Evolutionary conservation across 2,113 vertebrate genomes (phyloP).

Genomic region (Morone saxatilis): DNA sequence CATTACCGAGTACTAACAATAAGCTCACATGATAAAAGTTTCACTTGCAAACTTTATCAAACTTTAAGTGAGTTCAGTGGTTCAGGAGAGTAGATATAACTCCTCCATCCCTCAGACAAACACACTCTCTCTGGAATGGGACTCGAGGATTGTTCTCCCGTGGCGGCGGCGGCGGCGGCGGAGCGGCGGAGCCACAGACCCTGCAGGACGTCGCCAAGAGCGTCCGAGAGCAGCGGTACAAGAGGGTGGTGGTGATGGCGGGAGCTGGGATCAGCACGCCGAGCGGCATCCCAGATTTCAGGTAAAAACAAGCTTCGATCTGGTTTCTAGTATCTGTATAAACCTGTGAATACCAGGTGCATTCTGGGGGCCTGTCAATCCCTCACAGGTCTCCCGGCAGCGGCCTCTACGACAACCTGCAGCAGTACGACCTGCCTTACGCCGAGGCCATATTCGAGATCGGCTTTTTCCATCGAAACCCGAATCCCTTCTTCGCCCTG

Average conservation of each 20-base stretch:
- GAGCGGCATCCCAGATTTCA: slow-evolving; percentile 96
- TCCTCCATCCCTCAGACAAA: slow-evolving; percentile 27
- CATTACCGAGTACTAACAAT: no score
- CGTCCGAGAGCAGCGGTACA: slow-evolving; percentile 80
- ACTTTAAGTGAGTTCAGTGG: no score
- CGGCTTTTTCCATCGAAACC: slow-evolving; percentile 90
- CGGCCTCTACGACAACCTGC: slow-evolving; percentile 92
- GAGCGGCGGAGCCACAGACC: slow-evolving; percentile 67
- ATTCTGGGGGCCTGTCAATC: neutral
- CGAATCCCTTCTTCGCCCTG: slow-evolving; percentile 91
- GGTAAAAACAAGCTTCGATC: slow-evolving; percentile 73
- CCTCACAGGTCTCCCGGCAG: slow-evolving; percentile 90
- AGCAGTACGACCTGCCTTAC: slow-evolving; percentile 92
- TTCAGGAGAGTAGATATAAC: no score
- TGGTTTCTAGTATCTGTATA: neutral
- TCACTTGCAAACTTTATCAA: no score
- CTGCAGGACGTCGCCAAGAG: slow-evolving; percentile 84
- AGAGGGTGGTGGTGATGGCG: slow-evolving; percentile 90
- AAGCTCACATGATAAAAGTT: no score
- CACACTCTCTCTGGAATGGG: slow-evolving; percentile 32
- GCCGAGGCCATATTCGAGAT: slow-evolving; percentile 96
- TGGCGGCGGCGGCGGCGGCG: slow-evolving; percentile 70
- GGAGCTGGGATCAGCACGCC: slow-evolving; percentile 96
- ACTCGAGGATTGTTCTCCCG: slow-evolving; percentile 62
- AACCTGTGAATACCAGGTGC: neutral